phyloP scores from a whole-genome alignment of 2,113 vertebrate genomes.

The Salvelinus namaycush region DNA sequence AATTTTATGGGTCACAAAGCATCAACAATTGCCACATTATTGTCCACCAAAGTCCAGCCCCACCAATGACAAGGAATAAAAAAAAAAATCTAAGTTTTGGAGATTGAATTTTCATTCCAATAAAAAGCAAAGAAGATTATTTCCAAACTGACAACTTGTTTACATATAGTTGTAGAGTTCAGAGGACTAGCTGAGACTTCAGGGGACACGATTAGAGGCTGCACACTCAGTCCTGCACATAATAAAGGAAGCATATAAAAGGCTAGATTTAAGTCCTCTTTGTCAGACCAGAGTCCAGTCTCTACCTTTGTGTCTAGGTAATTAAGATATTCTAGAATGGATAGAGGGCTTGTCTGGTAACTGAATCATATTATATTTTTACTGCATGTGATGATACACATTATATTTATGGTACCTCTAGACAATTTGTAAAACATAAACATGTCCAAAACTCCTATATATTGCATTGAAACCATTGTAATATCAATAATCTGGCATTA shows the following conservation, averaged over 20 bases:
- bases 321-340: constrained; percentile 82
- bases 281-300: constrained; percentile 65
- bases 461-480: background rate
- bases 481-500: background rate
- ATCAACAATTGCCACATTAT: constrained; percentile 99
- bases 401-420: background rate
- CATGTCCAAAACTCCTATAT: background rate
- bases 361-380: constrained; percentile 46
- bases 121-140: constrained; percentile 88
- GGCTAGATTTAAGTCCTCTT: constrained; percentile 60
- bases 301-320: constrained; percentile 76
- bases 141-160: constrained; percentile 88
- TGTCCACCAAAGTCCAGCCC: constrained; percentile 93
- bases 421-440: background rate
- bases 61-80: constrained; percentile 79
- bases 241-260: constrained; percentile 66
- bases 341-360: constrained; percentile 76
- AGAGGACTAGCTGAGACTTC: constrained; percentile 74
- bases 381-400: background rate
- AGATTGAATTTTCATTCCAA: constrained; percentile 87
- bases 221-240: constrained; percentile 66
- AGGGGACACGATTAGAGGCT: constrained; percentile 72
- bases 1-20: constrained; percentile 99
- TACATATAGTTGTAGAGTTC: constrained; percentile 90
- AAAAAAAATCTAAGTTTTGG: constrained; percentile 84